These are phyloP conservation scores for Cryptotermes secundus DNA, from an alignment of 1,140 invertebrate species.

Conservation along the genomic window DNA sequence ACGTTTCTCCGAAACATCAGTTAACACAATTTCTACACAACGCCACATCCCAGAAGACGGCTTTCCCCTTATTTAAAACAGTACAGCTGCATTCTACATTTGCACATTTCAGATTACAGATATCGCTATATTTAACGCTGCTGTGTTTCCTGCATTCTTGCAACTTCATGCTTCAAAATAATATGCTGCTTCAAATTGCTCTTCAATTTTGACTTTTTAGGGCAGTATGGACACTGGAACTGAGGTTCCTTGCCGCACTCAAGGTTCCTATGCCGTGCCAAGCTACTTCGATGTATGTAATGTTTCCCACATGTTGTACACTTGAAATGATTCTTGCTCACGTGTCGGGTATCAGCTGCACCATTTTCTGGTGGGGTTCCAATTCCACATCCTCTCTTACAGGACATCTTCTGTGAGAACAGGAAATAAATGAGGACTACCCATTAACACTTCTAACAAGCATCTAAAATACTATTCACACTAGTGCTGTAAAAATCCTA, in stretches of 20 bases:
- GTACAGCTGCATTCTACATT: no score
- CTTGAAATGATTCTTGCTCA: constrained; percentile 34
- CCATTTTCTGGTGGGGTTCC: neutral
- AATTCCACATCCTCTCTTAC: neutral
- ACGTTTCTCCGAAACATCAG: no score
- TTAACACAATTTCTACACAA: no score
- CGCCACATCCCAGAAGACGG: no score
- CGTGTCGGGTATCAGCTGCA: neutral
- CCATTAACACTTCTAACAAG: neutral
- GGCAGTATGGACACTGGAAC: constrained; percentile 50
- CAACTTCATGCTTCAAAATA: constrained; percentile 39
- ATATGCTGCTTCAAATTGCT: constrained; percentile 48
- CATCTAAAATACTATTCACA: neutral
- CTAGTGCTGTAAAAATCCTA: no score
- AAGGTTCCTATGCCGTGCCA: constrained; percentile 41
- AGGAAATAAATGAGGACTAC: neutral
- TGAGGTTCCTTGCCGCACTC: constrained; percentile 45
- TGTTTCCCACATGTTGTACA: constrained; percentile 42
- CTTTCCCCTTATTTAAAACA: no score
- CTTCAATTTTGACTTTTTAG: constrained; percentile 45
- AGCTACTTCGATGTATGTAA: constrained; percentile 39
- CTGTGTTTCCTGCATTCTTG: neutral
- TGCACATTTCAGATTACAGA: no score
- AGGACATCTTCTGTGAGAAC: neutral
- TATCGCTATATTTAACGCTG: neutral